Conservation (phyloP, 2,888 invertebrate species). For the Lagria hirta region DNA sequence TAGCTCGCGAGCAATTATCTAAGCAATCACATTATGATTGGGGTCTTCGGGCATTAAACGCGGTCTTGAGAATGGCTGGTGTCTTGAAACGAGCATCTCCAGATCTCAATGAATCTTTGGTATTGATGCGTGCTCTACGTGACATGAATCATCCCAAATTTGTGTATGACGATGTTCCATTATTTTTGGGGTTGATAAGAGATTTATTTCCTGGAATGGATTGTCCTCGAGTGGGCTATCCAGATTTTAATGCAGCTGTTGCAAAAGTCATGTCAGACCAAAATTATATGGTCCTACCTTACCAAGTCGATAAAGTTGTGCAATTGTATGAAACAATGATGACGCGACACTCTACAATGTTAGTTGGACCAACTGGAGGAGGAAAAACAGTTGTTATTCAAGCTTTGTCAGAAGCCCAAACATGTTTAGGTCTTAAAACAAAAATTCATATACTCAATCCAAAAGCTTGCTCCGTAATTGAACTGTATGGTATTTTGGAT, state of each 20-base stretch:
- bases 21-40: slow-evolving; percentile 95
- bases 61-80: slow-evolving; percentile 89
- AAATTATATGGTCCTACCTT: slow-evolving; percentile 67
- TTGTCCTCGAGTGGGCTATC: slow-evolving; percentile 84
- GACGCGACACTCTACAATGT: slow-evolving; percentile 89
- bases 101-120: slow-evolving; percentile 80
- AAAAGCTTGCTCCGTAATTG: slow-evolving; percentile 86
- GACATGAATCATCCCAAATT: slow-evolving; percentile 96
- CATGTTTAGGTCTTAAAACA: slow-evolving; percentile 72
- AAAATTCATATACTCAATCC: slow-evolving; percentile 82
- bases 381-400: slow-evolving; percentile 87
- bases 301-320: slow-evolving; percentile 70
- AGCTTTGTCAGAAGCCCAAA: slow-evolving; percentile 77
- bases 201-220: slow-evolving; percentile 90
- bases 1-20: slow-evolving; percentile 85
- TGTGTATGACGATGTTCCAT: slow-evolving; percentile 85
- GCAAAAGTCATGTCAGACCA: slow-evolving; percentile 64
- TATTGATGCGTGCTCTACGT: slow-evolving; percentile 86
- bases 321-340: slow-evolving; percentile 94
- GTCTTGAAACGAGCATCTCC: slow-evolving; percentile 78
- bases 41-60: slow-evolving; percentile 87
- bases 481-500: slow-evolving; percentile 86
- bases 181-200: slow-evolving; percentile 84
- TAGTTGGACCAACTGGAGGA: slow-evolving; percentile 91
- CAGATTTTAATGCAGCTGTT: slow-evolving; percentile 81